Evolutionary conservation across 2,888 invertebrate species (phyloP), one percentile per base, ranked within the genome.

Genomic region (Tachina fera): DNA sequence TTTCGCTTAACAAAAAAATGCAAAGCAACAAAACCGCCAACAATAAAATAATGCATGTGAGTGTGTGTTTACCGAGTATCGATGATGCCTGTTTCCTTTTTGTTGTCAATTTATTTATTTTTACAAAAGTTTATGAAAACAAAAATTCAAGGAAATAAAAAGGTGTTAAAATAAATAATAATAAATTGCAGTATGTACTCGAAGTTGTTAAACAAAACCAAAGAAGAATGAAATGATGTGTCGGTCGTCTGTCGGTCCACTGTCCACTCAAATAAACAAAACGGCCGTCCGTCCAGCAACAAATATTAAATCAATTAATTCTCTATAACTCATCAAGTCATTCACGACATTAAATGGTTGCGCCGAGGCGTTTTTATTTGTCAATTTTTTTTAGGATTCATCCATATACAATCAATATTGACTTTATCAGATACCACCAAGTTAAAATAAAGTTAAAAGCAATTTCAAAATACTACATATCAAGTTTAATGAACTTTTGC

Each of bases 111-210:
- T 1, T 31, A 31, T 31, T 6, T 31, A 6, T 31, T 31, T 31
- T 49, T 49, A n/a, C 11, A 49, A 72, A 72, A 76, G 78, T 78
- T 78, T 67, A 67, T 39, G 6, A 51, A 51, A 51, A 51, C n/a
- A 78, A 78, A 39, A 80, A 76, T 85, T 85, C 85, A 82, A 82
- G 85, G 85, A 78, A 85, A 78, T 67, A 68, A 71, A 68, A 71
- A 82, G 82, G 85, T 85, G 85, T 79, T 85, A 82, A 85, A 85
- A 75, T 82, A 49, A 85, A 81, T 49, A 85, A 67, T 43, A 61
- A 41, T n/a, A 68, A 68, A 75, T 41, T 10, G 14, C 74, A 79
- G 71, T 63, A 63, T 47, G 11, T 47, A 47, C 14, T 13, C 14
- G 47, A 5, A 47, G 11, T 47, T 13, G 6, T 43, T 6, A 65